These are phyloP conservation scores for Pissodes strobi DNA, from an alignment of 1,140 invertebrate species.

Conservation along the genomic window DNA sequence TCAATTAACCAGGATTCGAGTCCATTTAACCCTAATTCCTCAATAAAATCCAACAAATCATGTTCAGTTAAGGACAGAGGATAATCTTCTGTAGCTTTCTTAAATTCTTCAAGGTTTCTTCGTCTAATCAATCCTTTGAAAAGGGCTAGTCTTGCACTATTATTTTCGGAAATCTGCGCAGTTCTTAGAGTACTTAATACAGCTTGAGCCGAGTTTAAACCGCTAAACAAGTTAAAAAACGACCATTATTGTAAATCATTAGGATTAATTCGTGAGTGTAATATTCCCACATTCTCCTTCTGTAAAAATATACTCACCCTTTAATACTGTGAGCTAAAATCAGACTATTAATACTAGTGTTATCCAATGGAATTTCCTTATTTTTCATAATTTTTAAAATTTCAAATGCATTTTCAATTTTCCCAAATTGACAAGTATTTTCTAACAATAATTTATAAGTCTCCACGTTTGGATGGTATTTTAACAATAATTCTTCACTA, in stretches of 20 bases:
- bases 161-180: slow-evolving; percentile 47
- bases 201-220: slow-evolving; percentile 48
- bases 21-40: slow-evolving; percentile 36
- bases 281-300: neutral
- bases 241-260: neutral
- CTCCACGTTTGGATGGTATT: slow-evolving; percentile 55
- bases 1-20: slow-evolving; percentile 33
- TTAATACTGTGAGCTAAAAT: slow-evolving; percentile 63
- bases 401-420: slow-evolving; percentile 63
- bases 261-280: too few species aligned
- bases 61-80: slow-evolving; percentile 25
- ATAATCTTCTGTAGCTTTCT: slow-evolving; percentile 22
- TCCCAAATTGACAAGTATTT: slow-evolving; percentile 61
- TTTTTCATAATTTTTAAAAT: slow-evolving; percentile 66
- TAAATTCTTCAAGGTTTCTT: slow-evolving; percentile 37
- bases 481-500: slow-evolving; percentile 40
- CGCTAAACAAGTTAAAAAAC: too few species aligned
- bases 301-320: slow-evolving; percentile 49
- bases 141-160: slow-evolving; percentile 35
- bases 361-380: slow-evolving; percentile 60
- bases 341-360: slow-evolving; percentile 63
- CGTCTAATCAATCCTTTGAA: slow-evolving; percentile 40
- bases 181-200: slow-evolving; percentile 56
- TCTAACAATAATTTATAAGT: slow-evolving; percentile 60
- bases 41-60: slow-evolving; percentile 35